phyloP scores from a whole-genome alignment of 2,113 vertebrate species.

The Panthera leo region DNA sequence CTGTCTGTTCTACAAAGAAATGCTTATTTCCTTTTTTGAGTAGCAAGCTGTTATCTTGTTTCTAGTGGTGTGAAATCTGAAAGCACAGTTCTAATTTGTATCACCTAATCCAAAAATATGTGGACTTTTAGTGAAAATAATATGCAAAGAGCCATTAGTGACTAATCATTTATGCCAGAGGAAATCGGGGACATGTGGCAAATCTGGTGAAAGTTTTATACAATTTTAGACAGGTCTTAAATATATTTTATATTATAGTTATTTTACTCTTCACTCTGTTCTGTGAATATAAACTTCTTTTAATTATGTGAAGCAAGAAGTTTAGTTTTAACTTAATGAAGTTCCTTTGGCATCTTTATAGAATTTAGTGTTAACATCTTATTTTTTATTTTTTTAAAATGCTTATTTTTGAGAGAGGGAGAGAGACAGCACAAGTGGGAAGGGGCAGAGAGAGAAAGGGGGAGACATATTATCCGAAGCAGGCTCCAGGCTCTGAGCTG shows the following conservation, averaged over 20 bases:
- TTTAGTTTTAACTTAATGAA: conserved; percentile 3
- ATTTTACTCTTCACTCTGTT: conserved; percentile 62
- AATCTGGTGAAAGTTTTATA: conserved; percentile 73
- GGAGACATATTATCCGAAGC: too few species aligned
- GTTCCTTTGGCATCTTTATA: background rate
- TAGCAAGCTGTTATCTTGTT: conserved; percentile 83
- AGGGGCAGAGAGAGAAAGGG: too few species aligned
- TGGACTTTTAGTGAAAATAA: conserved; percentile 81
- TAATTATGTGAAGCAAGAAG: background rate
- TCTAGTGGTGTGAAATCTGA: conserved; percentile 79
- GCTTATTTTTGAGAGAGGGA: too few species aligned
- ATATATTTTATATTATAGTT: conserved; percentile 52
- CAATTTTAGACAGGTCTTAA: conserved; percentile 69
- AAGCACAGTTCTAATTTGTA: conserved; percentile 81
- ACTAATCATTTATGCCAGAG: conserved; percentile 75
- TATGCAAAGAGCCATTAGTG: conserved; percentile 74
- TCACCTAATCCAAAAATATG: conserved; percentile 81
- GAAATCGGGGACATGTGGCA: conserved; percentile 75
- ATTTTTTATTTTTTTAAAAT: too few species aligned
- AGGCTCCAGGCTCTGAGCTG: too few species aligned
- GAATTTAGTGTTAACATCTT: background rate
- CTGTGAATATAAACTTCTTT: conserved; percentile 60
- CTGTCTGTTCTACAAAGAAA: conserved; percentile 79
- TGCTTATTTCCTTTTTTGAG: conserved; percentile 81
- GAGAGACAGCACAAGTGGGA: too few species aligned